Evolutionary conservation across 2,113 vertebrate genomes (phyloP).

Genomic region (Microcebus murinus): DNA sequence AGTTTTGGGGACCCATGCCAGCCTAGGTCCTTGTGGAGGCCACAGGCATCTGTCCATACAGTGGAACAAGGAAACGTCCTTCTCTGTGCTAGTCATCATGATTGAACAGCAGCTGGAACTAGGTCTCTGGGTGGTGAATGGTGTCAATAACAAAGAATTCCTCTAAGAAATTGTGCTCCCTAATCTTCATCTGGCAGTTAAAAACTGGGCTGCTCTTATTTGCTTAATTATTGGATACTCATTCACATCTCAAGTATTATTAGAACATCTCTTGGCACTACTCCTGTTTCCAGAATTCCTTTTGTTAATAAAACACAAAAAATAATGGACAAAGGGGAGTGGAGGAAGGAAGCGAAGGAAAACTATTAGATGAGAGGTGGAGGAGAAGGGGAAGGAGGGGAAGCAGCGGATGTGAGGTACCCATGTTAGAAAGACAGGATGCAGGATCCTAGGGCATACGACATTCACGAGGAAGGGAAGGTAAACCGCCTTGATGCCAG

Average conservation of each 20-base stretch:
- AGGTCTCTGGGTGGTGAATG: neutral
- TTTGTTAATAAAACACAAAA: neutral
- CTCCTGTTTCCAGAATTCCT: neutral
- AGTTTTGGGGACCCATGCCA: neutral
- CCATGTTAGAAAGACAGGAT: neutral
- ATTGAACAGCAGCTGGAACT: neutral
- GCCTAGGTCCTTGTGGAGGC: neutral
- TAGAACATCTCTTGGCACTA: neutral
- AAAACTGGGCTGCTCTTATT: neutral
- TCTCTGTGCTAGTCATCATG: neutral
- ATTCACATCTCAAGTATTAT: neutral
- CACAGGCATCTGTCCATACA: neutral
- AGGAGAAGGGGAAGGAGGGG: neutral
- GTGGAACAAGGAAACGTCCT: neutral
- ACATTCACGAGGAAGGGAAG: neutral
- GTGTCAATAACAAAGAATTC: neutral
- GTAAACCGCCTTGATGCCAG: neutral
- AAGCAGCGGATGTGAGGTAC: too few relatives aligned
- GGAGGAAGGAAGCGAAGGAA: neutral
- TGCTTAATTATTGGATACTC: neutral
- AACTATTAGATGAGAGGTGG: neutral
- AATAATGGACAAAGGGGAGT: neutral
- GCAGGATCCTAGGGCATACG: rapidly evolving
- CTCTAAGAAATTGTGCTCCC: neutral
- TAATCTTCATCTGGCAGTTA: neutral